A percentile compares a stretch with the other conserved stretches of the same genome.
Conservation (phyloP, 2,113 vertebrate genomes). For the Anarrhichthys ocellatus region DNA sequence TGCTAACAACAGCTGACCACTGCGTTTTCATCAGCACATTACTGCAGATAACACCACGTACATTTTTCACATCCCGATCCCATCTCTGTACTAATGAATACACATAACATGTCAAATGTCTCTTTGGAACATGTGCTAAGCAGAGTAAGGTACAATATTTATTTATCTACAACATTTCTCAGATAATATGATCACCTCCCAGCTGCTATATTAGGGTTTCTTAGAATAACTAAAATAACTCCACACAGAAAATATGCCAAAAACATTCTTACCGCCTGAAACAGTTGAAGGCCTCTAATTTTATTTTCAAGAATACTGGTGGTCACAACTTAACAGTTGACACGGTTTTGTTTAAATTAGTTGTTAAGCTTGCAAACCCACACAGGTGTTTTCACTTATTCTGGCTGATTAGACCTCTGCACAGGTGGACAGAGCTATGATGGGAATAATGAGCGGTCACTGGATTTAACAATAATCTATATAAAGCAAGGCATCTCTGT, state of each 20-base stretch:
- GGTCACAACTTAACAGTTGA: background rate
- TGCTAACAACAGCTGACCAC: conserved; percentile 28
- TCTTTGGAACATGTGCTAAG: background rate
- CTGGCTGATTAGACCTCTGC: background rate
- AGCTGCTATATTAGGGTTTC: background rate
- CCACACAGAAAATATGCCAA: background rate
- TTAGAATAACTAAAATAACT: background rate
- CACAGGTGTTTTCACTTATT: background rate
- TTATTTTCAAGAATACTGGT: background rate
- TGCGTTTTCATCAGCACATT: conserved; percentile 41
- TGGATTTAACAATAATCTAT: background rate
- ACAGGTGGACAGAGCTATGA: background rate
- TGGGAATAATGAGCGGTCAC: background rate
- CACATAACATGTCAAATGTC: background rate
- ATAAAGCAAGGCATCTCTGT: background rate
- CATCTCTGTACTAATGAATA: background rate
- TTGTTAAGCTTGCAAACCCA: background rate
- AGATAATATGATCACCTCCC: conserved; percentile 3
- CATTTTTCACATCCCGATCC: background rate
- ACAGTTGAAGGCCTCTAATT: background rate
- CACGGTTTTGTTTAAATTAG: background rate
- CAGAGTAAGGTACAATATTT: background rate
- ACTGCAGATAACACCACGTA: conserved; percentile 15
- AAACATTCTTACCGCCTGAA: background rate
- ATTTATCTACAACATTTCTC: background rate